Percentiles rank a stretch among this genome's conserved stretches.
Evolutionary conservation across 2,888 invertebrate species (phyloP).

Genomic region (Lepetodrilus schrolli): DNA sequence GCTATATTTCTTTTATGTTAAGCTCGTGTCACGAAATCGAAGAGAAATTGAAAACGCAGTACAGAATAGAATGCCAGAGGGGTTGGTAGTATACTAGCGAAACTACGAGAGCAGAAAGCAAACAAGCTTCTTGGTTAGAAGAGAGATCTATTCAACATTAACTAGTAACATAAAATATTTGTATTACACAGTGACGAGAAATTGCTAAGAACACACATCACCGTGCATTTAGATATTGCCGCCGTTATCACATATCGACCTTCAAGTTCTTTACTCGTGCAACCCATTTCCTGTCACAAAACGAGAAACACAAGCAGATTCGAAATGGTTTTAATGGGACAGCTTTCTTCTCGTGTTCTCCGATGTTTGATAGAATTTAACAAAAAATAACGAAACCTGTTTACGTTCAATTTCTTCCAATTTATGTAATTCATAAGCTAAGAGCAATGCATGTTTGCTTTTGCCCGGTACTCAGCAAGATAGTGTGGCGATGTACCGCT

Average conservation of each 20-base stretch:
- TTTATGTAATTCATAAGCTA: not conserved
- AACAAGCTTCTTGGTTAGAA: slow-evolving; percentile 2
- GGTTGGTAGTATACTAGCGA: not conserved
- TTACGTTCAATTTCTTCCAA: slow-evolving; percentile 13
- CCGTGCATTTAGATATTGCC: not conserved
- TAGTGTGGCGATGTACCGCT: too few species aligned
- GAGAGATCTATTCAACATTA: not conserved
- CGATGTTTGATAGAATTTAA: not conserved
- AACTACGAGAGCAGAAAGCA: not conserved
- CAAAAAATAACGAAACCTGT: not conserved
- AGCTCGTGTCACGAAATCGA: slow-evolving; percentile 11
- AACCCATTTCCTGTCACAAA: not conserved
- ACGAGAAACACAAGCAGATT: not conserved
- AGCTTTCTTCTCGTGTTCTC: not conserved
- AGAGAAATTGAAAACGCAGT: not conserved
- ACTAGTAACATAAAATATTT: not conserved
- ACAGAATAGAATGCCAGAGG: not conserved
- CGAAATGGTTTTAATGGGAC: not conserved
- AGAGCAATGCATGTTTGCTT: not conserved
- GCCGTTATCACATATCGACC: slow-evolving; percentile 4
- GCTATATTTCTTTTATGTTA: not conserved
- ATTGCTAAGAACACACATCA: not conserved
- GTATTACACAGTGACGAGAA: not conserved
- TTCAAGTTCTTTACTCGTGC: not conserved
- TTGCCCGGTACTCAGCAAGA: too few species aligned